Evolutionary conservation across 2,888 invertebrate genomes (phyloP).

Genomic region (Ptilodon capucinus): DNA sequence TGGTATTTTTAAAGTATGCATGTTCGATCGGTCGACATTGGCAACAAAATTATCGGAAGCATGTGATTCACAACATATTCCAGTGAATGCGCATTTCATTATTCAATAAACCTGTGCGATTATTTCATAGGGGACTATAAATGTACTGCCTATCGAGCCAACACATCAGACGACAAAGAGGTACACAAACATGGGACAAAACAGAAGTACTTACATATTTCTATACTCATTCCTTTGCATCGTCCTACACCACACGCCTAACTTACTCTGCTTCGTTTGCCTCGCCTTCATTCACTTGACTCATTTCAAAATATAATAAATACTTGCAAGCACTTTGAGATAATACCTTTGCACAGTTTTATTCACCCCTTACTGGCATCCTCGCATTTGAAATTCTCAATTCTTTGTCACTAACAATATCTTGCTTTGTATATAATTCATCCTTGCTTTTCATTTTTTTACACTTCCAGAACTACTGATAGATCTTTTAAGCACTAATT

Average conservation of each 20-base stretch:
- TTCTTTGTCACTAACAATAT: constrained; percentile 43
- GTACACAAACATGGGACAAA: constrained; percentile 23
- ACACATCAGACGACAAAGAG: constrained; percentile 27
- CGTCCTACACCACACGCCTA: constrained; percentile 24
- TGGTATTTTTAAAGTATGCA: constrained; percentile 47
- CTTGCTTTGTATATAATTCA: constrained; percentile 58
- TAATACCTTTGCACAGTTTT: not conserved
- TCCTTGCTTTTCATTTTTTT: constrained; percentile 71
- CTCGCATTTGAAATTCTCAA: constrained; percentile 12
- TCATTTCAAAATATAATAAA: constrained; percentile 8
- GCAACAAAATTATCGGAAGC: constrained; percentile 54
- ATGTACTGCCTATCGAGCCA: constrained; percentile 17
- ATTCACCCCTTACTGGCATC: constrained; percentile 5
- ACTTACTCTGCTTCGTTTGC: constrained; percentile 20
- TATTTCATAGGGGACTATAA: constrained; percentile 23
- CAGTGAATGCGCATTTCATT: constrained; percentile 79
- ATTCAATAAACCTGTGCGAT: constrained; percentile 29
- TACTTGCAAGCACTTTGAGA: constrained; percentile 8
- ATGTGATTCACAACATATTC: constrained; percentile 45
- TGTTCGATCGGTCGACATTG: constrained; percentile 48
- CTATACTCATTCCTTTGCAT: constrained; percentile 17
- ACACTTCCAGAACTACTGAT: constrained; percentile 69
- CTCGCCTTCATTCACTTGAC: constrained; percentile 9
- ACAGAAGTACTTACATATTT: constrained; percentile 14
- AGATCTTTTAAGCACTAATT: constrained; percentile 56